Base-by-base conservation (phyloP, 2,797 vertebrate species). In the Etheostoma nigrum region DNA sequence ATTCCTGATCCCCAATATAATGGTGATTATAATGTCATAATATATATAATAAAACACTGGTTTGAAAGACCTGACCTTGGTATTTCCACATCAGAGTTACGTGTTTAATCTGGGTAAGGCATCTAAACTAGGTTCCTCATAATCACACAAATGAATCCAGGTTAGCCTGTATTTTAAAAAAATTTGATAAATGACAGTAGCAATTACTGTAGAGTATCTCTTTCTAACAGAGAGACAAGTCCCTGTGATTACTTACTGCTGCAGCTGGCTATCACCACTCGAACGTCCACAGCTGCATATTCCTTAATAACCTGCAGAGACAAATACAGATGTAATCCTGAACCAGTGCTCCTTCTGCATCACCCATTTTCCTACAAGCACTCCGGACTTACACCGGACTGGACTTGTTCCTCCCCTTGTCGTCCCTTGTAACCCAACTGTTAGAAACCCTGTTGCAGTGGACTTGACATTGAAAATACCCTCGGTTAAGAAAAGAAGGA, bases 241-340 rank as follows among this genome's bases (percentile, higher is more conserved):
- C 2, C 13, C 52, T 1, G 5, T 23, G n/a, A 48, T 25, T 63
- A 96, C 98, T 98, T 89, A 99, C 97, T 94, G 73, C 92, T 97
- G 84, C 97, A 98, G 81, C 95, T 92, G 11, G 97, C 96, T 59
- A 99, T 88, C 63, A 94, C 92, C 52, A 98, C 94, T 45, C 18
- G 83, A 12, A 99, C 89, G 36, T 95, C 95, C 61, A 97, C 92
- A 11, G 95, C 94, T 23, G 94, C 94, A 53, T 96, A 98, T 85
- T 98, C 97, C 83, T 96, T 97, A n/a, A 99, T 95, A 42, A 98
- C 90, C 98, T 99, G 95, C 79, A 71, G 21, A 81, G 44, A 78
- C 13, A 87, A 10, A 86, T 0, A 36, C 15, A 16, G 12, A 36
- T 2, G 64, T 11, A 62, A 45, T 21, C 27, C 45, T 40, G 18